A percentile compares a stretch with the other conserved stretches of the same genome.
These are phyloP conservation scores for Fratercula arctica DNA, from an alignment of 2,797 vertebrate species.

Conservation along the genomic window DNA sequence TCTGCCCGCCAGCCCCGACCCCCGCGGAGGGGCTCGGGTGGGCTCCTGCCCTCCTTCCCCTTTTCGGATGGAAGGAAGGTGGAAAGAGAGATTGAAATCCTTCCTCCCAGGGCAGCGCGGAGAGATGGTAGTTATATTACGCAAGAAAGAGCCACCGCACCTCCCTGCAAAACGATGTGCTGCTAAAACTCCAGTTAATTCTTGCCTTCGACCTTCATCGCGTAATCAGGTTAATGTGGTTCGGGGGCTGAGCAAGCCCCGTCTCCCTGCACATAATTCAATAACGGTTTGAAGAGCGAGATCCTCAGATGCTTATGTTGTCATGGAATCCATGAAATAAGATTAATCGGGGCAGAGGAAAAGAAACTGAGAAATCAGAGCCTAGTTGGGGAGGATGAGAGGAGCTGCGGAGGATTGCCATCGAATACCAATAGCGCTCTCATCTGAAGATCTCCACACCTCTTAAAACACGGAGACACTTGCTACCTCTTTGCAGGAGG, in stretches of 20 bases:
- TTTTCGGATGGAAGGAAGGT: not conserved
- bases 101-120: not conserved
- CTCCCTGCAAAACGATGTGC: not conserved
- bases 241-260: not conserved
- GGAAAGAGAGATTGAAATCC: not conserved
- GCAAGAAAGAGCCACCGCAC: not conserved
- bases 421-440: not conserved
- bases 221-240: not conserved
- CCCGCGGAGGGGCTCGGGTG: not conserved
- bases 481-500: not conserved
- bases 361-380: not conserved
- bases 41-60: not conserved
- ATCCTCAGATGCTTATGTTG: not conserved
- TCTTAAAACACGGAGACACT: not conserved
- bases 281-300: not conserved
- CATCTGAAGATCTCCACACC: not conserved
- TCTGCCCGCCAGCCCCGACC: not conserved
- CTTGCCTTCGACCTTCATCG: not conserved
- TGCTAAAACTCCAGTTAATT: not conserved
- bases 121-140: not conserved
- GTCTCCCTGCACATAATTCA: not conserved
- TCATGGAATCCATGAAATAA: conserved; percentile 31
- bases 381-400: not conserved
- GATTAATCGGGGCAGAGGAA: not conserved
- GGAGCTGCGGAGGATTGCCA: not conserved